Conservation (phyloP, 2,888 invertebrate species). For the Xiphydria camelus region DNA sequence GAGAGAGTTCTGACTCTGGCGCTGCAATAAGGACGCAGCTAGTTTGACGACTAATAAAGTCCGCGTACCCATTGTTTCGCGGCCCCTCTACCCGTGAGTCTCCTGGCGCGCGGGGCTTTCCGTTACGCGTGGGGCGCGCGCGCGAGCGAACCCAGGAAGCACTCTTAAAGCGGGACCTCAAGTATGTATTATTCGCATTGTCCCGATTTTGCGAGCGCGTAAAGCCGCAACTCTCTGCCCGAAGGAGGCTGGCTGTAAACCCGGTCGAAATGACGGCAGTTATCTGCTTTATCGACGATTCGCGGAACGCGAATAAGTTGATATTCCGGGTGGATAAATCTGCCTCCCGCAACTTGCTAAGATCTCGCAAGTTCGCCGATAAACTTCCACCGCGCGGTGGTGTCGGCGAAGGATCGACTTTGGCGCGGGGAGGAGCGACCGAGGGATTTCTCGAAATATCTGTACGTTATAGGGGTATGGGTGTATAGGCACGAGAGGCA, state of each 20-base stretch:
- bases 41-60: conserved; percentile 40
- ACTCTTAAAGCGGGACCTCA: conserved; percentile 14
- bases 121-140: neutral
- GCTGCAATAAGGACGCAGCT: conserved; percentile 12
- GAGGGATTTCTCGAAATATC: too few species aligned
- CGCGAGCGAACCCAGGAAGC: conserved; percentile 10
- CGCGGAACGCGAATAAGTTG: conserved; percentile 22
- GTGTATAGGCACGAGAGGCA: neutral
- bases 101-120: neutral
- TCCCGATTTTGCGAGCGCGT: conserved; percentile 23
- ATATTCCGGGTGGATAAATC: conserved; percentile 16
- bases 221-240: conserved; percentile 16
- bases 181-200: conserved; percentile 27
- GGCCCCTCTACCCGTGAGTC: conserved; percentile 7
- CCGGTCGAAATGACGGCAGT: conserved; percentile 25
- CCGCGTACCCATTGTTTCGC: conserved; percentile 25
- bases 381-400: too few species aligned
- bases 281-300: conserved; percentile 36
- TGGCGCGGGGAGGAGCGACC: too few species aligned
- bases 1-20: too few species aligned
- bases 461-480: too few species aligned
- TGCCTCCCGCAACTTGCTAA: conserved; percentile 21
- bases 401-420: too few species aligned
- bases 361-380: neutral
- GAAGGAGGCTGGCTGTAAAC: conserved; percentile 14